Conservation (phyloP, 2,113 vertebrate genomes). For the Syngnathus typhle region DNA sequence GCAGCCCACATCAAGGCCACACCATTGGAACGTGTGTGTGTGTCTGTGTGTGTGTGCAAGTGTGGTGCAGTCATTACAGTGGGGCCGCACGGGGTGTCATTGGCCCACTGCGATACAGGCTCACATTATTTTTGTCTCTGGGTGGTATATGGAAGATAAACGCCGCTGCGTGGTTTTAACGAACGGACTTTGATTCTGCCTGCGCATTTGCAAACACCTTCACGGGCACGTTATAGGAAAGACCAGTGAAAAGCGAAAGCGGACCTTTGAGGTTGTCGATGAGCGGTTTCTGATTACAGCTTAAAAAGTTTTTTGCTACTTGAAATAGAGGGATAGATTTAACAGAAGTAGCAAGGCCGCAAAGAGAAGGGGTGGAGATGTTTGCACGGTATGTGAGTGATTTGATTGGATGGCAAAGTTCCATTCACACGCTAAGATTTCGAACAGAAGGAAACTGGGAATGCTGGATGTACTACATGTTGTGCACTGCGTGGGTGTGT, state of each 20-base stretch:
- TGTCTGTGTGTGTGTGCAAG: conserved; percentile 34
- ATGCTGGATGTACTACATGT: conserved; percentile 38
- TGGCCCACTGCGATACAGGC: conserved; percentile 31
- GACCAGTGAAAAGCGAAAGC: not conserved
- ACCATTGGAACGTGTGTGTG: conserved; percentile 45
- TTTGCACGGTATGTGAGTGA: conserved; percentile 28
- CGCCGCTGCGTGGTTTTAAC: not conserved
- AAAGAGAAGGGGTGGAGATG: conserved; percentile 40
- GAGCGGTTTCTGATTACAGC: conserved; percentile 10
- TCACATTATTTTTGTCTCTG: conserved; percentile 10
- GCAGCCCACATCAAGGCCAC: conserved; percentile 63
- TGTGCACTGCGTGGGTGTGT: conserved; percentile 4
- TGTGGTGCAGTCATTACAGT: conserved; percentile 49
- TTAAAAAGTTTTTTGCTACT: conserved; percentile 7
- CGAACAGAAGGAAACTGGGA: conserved; percentile 50
- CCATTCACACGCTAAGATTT: conserved; percentile 64
- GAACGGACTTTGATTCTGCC: conserved; percentile 1
- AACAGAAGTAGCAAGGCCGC: conserved; percentile 15
- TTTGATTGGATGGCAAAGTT: conserved; percentile 51
- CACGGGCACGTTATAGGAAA: not conserved
- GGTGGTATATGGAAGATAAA: conserved; percentile 9
- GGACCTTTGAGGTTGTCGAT: conserved; percentile 5
- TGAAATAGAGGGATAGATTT: conserved; percentile 5
- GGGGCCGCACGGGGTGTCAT: conserved; percentile 51
- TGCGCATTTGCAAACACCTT: not conserved